These are phyloP conservation scores for Drosophila melanosoma DNA, from an alignment of 2,888 invertebrate species.

Conservation along the genomic window DNA sequence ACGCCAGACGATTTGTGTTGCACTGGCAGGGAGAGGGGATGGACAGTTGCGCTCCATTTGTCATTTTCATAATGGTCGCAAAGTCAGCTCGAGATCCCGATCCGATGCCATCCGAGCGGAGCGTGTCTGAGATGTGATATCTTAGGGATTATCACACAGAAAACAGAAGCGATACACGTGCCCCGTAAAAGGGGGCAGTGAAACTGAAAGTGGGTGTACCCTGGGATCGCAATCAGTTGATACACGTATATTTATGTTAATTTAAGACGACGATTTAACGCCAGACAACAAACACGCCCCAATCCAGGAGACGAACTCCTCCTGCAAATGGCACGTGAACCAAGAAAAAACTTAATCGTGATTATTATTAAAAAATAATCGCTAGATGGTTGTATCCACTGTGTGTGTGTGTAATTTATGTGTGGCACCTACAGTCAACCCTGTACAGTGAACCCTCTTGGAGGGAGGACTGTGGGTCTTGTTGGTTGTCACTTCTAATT, in stretches of 20 bases:
- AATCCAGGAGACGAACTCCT: slow-evolving; percentile 6
- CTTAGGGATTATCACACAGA: slow-evolving; percentile 59
- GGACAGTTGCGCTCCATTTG: slow-evolving; percentile 72
- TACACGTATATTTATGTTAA: slow-evolving; percentile 64
- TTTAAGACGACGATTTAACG: slow-evolving; percentile 59
- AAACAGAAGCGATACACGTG: slow-evolving; percentile 52
- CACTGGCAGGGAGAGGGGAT: slow-evolving; percentile 15
- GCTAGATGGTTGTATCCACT: slow-evolving; percentile 22
- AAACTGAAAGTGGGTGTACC: background rate
- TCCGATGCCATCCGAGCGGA: slow-evolving; percentile 29
- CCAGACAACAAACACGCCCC: slow-evolving; percentile 28
- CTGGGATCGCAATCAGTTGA: slow-evolving; percentile 57
- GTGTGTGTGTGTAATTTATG: slow-evolving; percentile 49
- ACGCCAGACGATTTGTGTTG: slow-evolving; percentile 44
- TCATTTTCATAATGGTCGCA: slow-evolving; percentile 75
- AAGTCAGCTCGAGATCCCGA: slow-evolving; percentile 47
- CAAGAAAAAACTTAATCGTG: slow-evolving; percentile 44
- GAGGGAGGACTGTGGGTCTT: background rate
- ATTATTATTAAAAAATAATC: slow-evolving; percentile 55
- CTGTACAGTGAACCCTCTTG: background rate
- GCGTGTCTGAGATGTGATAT: slow-evolving; percentile 60
- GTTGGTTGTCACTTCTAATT: slow-evolving; percentile 74
- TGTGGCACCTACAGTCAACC: slow-evolving; percentile 26
- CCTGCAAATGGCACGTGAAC: slow-evolving; percentile 70
- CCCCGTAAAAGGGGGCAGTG: background rate